phyloP scores from a whole-genome alignment of 1,140 invertebrate species.

The Diachasmimorpha longicaudata region DNA sequence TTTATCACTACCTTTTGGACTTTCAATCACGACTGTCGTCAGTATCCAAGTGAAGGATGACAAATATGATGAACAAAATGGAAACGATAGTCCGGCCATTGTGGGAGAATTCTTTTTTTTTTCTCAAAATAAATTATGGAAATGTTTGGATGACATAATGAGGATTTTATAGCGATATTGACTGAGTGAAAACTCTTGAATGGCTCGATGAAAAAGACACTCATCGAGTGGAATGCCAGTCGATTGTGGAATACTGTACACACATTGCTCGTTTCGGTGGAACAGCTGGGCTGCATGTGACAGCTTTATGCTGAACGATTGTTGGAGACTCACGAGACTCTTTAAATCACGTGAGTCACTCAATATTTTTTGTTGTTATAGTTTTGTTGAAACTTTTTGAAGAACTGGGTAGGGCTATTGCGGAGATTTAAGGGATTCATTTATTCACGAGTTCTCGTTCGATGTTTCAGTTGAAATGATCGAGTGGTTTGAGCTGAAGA shows the following conservation, averaged over 20 bases:
- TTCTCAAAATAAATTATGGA: not conserved
- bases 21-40: not conserved
- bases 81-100: too few relatives aligned
- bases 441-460: too few relatives aligned
- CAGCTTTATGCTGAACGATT: not conserved
- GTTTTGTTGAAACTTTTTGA: too few relatives aligned
- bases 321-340: not conserved
- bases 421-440: too few relatives aligned
- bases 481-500: too few relatives aligned
- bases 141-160: not conserved
- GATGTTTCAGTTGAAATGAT: too few relatives aligned
- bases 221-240: not conserved
- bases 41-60: not conserved
- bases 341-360: not conserved
- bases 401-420: too few relatives aligned
- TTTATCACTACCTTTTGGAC: not conserved
- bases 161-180: not conserved
- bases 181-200: not conserved
- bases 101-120: too few relatives aligned
- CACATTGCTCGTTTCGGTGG: not conserved
- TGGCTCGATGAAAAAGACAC: not conserved
- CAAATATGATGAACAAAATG: too few relatives aligned
- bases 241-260: not conserved
- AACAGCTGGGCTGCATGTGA: not conserved
- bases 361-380: too few relatives aligned